Base-by-base conservation (phyloP, 2,797 vertebrate species). In the Sebastes cheni region DNA sequence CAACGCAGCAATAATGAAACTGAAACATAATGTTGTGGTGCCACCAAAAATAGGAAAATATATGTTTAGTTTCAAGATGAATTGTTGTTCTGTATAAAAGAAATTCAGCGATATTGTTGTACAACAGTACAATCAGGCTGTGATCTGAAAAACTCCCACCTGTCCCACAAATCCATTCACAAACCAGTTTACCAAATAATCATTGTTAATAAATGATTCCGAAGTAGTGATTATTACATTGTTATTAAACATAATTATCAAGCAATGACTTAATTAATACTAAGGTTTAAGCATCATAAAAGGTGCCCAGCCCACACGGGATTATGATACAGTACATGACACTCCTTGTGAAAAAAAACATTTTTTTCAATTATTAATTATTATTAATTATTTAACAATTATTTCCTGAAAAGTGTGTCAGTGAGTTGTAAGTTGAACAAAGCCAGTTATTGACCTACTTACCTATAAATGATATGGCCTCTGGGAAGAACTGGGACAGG, bases 381-480 rank as follows among this genome's bases (percentile, higher is more conserved):
- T 42, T 42, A 42, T 14, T 14, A 42, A 42, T 42, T 16, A 16
- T 42, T 42, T 16, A 6, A 42, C 39, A 14, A 42, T 42, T 50
- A 12, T 54, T 59, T 13, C 66, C 50, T 58, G 25, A 25, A 18
- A 79, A 54, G 18, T 56, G 50, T 23, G 29, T 14, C 22, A 22
- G 7, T 12, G 4, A 10, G 5, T 52, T 32, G 64, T 34, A 59
- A 9, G 5, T 25, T 62, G 29, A 23, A 56, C 20, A 62, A 55
- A 46, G 13, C 6, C 22, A 18, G 22, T 62, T 54, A 32, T 20
- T 62, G n/a, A 65, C 8, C 46, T 25, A 90, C 97, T 98, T 91
- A 99, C 99, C 99, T 92, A 99, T 99, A 86, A 99, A 99, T 69
- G 98, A 97, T 94, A 99, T 99, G 79, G 99, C 99, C 91, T 99